Percentiles rank a stretch among this genome's conserved stretches.
phyloP scores from a whole-genome alignment of 2,797 vertebrate genomes.

The Mus caroli region DNA sequence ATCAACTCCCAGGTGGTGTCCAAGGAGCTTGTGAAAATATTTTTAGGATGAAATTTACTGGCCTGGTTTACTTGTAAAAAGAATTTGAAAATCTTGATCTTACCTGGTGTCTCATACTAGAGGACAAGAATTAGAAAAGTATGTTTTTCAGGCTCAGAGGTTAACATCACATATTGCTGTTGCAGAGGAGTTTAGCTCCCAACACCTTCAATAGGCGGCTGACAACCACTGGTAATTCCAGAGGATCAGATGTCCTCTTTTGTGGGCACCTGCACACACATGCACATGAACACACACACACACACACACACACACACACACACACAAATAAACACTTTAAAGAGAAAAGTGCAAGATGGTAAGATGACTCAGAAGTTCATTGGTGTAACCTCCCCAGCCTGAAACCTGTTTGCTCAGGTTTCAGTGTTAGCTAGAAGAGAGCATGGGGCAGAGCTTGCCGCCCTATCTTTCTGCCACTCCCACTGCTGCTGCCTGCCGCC shows the following conservation, averaged over 20 bases:
- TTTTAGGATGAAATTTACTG: conserved; percentile 41
- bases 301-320: too few species aligned
- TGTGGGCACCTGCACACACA: not conserved
- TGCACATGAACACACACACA: not conserved
- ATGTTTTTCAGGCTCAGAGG: conserved; percentile 14
- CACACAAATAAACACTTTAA: not conserved
- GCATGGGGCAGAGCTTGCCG: too few species aligned
- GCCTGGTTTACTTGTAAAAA: conserved; percentile 54
- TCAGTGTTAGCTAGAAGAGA: too few species aligned
- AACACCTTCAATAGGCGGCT: not conserved
- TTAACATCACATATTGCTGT: not conserved
- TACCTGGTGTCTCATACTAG: not conserved
- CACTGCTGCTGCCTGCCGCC: too few species aligned
- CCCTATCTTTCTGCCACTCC: too few species aligned
- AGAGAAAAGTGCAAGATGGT: not conserved
- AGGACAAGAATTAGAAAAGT: conserved; percentile 57
- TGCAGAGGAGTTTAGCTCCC: not conserved
- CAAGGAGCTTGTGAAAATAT: conserved; percentile 17
- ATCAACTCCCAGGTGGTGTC: not conserved
- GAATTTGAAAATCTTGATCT: conserved; percentile 39
- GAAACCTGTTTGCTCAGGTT: too few species aligned
- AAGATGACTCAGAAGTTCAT: conserved; percentile 29
- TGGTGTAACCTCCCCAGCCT: not conserved
- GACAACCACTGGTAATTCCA: not conserved
- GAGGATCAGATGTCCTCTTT: not conserved